Evolutionary conservation across 2,113 vertebrate genomes (phyloP), one percentile per base, ranked within the genome.

Genomic region (Xenopus borealis): DNA sequence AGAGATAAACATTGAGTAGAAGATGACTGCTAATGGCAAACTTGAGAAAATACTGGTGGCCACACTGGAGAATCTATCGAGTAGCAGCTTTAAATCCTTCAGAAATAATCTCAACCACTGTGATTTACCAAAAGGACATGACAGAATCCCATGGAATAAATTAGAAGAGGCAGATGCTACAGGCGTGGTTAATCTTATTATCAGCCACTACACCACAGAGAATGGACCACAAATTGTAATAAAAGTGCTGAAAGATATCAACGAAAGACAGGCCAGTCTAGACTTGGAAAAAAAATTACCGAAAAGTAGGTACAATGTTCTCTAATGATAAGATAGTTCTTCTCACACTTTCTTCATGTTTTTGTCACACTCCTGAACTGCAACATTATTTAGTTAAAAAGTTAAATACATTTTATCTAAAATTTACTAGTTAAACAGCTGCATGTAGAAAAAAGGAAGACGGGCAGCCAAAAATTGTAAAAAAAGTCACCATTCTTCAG

Each of bases 261-360:
- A 59, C 12, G 68, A 70, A 30, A 30, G 68, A 19, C 68, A 70
- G 40, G 20, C 40, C 68, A 70, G 68, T 16, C 17, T 20, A 0
- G 53, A 70, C 23, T 52, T 70, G 3, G 0, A 59, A 10, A 7
- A n/a, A 2, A 9, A 20, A 4, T 40, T 70, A 12, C 10, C 33
- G 19, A 55, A 12, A 57, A 30, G 68, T 59, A 44, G 59, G 68
- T 40, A 33, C 33, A 40, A 40, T 40, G 23, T 27, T 27, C 23
- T 27, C 23, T 27, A 27, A 27, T 27, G 23, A 27, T 27, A 27
- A 27, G 23, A 27, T 3, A 27, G 23, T 27, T 27, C 23, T 3
- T 27, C 23, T 27, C 23, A 27, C 23, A 27, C 23, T 27, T 27
- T 27, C 1, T 3, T 27, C 3, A 27, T 27, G 3, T 27, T 2